phyloP scores from a whole-genome alignment of 2,113 vertebrate genomes.

The Ondatra zibethicus region DNA sequence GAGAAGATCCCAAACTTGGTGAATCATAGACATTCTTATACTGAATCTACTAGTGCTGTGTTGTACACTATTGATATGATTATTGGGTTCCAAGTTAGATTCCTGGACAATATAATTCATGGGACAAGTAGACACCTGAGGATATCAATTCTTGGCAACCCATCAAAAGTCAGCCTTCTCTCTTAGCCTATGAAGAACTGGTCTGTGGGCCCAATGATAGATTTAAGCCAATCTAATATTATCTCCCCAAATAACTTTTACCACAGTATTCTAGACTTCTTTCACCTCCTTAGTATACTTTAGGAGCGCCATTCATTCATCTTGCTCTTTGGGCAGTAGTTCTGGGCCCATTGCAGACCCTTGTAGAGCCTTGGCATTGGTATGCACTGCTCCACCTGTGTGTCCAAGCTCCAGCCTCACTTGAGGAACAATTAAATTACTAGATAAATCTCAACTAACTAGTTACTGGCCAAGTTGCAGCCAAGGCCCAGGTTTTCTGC shows the following conservation, averaged over 20 bases:
- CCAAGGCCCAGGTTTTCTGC: background rate
- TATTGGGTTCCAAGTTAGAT: background rate
- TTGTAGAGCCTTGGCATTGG: background rate
- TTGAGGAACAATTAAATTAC: background rate
- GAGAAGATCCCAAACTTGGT: background rate
- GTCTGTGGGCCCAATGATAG: background rate
- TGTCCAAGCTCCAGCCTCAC: background rate
- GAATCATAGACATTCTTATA: background rate
- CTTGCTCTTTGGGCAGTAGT: background rate
- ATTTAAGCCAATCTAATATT: background rate
- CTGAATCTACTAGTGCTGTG: background rate
- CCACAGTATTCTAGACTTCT: conserved; percentile 1
- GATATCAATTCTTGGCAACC: background rate
- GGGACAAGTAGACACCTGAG: background rate
- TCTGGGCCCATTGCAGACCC: background rate
- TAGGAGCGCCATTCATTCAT: no score
- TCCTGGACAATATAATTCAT: background rate
- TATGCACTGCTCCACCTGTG: background rate
- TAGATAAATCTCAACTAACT: background rate
- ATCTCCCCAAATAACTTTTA: background rate
- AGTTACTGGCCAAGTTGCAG: background rate
- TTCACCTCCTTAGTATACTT: background rate
- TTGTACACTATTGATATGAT: rapidly evolving
- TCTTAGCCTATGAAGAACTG: background rate
- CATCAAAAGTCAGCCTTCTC: background rate